Evolutionary conservation across 1,140 invertebrate species (phyloP).

Genomic region (Galendromus occidentalis): DNA sequence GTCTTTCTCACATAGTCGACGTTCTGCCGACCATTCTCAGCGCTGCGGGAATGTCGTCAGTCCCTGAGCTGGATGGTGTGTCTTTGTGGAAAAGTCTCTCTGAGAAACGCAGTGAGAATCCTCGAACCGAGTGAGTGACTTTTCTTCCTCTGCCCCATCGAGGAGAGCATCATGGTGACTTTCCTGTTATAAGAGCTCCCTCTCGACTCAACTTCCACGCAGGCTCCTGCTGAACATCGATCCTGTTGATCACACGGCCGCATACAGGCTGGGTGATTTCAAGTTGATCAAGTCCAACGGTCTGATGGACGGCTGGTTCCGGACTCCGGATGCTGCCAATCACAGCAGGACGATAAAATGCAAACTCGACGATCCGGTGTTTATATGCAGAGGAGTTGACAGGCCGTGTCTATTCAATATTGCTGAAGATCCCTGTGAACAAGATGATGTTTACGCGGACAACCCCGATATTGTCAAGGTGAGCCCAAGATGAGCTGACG

Average conservation of each 20-base stretch:
- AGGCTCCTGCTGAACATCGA: conserved; percentile 68
- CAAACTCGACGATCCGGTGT: background rate
- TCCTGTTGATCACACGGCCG: conserved; percentile 45
- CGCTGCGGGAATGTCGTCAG: background rate
- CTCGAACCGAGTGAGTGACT: too few species aligned
- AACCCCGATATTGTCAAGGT: conserved; percentile 21
- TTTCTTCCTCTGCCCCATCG: too few species aligned
- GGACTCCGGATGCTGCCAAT: conserved; percentile 8
- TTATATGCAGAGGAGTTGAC: conserved; percentile 37
- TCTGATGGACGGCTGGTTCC: conserved; percentile 20
- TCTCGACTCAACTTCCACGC: background rate
- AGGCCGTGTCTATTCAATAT: conserved; percentile 59
- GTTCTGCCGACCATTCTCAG: conserved; percentile 59
- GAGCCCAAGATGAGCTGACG: too few species aligned
- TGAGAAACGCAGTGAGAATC: too few species aligned
- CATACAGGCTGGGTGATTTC: conserved; percentile 50
- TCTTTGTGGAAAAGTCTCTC: background rate
- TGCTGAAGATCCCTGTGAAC: conserved; percentile 58
- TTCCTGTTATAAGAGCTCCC: too few species aligned
- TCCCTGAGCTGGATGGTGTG: background rate
- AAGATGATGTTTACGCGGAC: conserved; percentile 46
- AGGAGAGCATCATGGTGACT: too few species aligned
- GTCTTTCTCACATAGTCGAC: conserved; percentile 60
- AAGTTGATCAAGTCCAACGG: conserved; percentile 43
- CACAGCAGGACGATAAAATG: background rate